Evolutionary conservation across 1,140 invertebrate species (phyloP).

Genomic region (Argopecten irradians): DNA sequence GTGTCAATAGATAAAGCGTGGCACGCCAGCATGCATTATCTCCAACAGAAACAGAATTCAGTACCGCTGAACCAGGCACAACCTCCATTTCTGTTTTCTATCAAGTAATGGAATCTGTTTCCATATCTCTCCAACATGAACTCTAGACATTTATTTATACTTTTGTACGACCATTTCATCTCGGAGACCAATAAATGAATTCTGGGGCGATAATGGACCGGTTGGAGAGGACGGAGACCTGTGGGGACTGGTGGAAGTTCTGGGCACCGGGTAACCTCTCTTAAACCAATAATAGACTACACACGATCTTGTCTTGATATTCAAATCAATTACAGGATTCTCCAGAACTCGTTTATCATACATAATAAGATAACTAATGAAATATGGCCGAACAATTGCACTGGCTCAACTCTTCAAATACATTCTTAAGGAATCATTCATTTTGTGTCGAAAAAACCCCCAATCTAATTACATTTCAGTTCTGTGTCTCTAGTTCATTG

Average conservation of each 20-base stretch:
- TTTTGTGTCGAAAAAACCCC: background rate
- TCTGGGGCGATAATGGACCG: background rate
- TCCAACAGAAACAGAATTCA: background rate
- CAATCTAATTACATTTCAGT: background rate
- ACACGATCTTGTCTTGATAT: background rate
- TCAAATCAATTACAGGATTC: conserved; percentile 17
- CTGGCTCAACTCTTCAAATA: background rate
- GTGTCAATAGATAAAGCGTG: background rate
- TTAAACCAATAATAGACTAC: background rate
- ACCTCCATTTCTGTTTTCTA: conserved; percentile 16
- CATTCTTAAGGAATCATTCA: background rate
- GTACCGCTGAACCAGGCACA: background rate
- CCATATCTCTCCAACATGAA: background rate
- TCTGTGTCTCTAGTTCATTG: background rate
- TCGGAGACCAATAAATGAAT: background rate
- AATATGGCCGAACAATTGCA: background rate
- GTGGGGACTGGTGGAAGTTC: background rate
- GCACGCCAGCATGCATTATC: background rate
- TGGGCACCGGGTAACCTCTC: background rate
- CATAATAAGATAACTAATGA: conserved; percentile 5
- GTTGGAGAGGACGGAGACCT: background rate
- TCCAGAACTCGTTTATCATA: conserved; percentile 1
- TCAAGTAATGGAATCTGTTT: conserved; percentile 10
- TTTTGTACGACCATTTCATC: conserved; percentile 1
- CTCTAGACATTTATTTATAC: conserved; percentile 18